Conservation (phyloP, 2,113 vertebrate genomes). For the Motacilla tschutschensis region DNA sequence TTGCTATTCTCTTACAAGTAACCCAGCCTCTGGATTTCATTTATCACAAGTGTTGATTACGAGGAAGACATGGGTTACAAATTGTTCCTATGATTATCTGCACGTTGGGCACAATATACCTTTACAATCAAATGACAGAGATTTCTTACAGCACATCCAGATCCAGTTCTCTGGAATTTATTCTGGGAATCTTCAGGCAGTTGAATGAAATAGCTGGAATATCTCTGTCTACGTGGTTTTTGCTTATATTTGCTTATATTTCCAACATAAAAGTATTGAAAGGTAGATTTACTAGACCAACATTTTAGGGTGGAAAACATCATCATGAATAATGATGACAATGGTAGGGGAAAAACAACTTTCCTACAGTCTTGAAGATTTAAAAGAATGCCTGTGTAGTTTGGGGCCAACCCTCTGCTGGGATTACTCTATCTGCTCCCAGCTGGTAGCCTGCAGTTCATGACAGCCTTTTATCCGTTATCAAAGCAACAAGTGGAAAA, state of each 20-base stretch:
- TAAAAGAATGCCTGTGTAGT: constrained; percentile 46
- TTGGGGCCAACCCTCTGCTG: constrained; percentile 39
- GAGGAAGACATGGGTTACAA: background rate
- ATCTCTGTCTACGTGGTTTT: background rate
- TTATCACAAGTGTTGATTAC: constrained; percentile 32
- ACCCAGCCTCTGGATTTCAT: constrained; percentile 47
- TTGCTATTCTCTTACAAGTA: constrained; percentile 59
- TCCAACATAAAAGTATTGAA: background rate
- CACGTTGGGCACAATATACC: background rate
- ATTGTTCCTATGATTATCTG: background rate
- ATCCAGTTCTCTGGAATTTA: constrained; percentile 7
- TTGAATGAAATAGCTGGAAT: constrained; percentile 30
- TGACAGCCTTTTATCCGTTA: constrained; percentile 85
- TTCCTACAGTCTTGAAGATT: background rate
- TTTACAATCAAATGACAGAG: background rate
- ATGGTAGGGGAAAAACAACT: background rate
- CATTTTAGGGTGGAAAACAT: background rate
- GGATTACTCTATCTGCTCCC: constrained; percentile 73
- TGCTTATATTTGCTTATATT: background rate
- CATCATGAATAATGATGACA: background rate
- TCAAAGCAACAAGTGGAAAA: constrained; percentile 92
- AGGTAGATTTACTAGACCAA: constrained; percentile 12
- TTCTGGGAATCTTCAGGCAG: constrained; percentile 16
- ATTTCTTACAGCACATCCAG: background rate
- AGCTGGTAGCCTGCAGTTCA: constrained; percentile 73